Base-by-base conservation (phyloP, 2,888 invertebrate species). In the Keiferia lycopersicella region DNA sequence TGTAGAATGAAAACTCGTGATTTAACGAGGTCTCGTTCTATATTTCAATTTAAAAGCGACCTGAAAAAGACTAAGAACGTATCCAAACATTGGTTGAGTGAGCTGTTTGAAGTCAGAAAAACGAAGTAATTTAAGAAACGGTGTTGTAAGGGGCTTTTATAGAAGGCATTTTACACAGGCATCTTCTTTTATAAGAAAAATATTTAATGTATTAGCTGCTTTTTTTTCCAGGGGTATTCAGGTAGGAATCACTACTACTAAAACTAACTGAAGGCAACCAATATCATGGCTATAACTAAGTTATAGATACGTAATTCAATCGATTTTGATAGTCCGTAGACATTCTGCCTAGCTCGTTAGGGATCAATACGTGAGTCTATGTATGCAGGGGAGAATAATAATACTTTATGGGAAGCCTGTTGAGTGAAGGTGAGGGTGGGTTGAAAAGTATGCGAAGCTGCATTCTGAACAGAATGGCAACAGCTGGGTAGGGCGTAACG, bases 401-500 rank as follows among this genome's bases (percentile, higher is more conserved):
- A 48, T 30, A 48, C n/a, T 50, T 61, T 16, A 50, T 18, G 50
- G 48, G 48, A 20, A 61, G 11, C 61, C 48, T 41, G 60, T 60
- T 58, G 18, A 51, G 48, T 18, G 18, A 48, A 11, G 22, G 34
- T 26, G 60, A 60, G 61, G 48, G 48, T 26, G 68, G 67, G 70
- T 67, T 22, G 68, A 68, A 73, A 77, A 76, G 71, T 71, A 78
- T 80, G 75, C 72, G 66, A 62, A 70, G 62, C 64, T 69, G 69
- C 75, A 77, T 79, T 78, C 74, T 73, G 68, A 68, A 70, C 71
- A 69, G 71, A 71, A 73, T 61, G 68, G 68, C 72, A 77, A 74
- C 80, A 80, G 79, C 80, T 82, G 81, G 77, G 72, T 68, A 71
- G 66, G 70, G 73, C 65, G 67, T 78, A 80, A 79, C 78, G 72